phyloP scores from a whole-genome alignment of 2,888 invertebrate species.

The Pegoplata infirma region DNA sequence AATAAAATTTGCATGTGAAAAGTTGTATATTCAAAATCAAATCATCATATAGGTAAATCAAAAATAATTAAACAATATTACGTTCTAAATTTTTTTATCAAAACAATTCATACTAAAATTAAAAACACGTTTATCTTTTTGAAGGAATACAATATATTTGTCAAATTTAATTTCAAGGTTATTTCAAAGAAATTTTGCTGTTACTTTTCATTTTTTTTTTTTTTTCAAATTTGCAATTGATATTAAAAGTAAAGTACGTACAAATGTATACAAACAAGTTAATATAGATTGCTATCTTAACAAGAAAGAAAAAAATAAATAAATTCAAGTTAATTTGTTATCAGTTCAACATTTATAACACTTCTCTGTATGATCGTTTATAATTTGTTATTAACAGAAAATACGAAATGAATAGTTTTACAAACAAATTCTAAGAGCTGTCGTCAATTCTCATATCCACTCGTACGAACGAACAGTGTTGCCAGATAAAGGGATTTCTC shows the following conservation, averaged over 20 bases:
- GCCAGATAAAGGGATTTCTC: no score
- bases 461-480: no score
- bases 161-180: conserved; percentile 6
- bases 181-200: conserved; percentile 14
- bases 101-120: no score
- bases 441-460: no score
- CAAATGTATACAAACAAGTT: neutral
- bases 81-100: neutral
- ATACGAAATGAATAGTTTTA: neutral
- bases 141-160: neutral
- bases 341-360: conserved; percentile 16
- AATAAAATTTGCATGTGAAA: neutral
- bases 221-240: neutral
- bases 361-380: neutral
- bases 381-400: neutral
- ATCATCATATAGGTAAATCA: neutral
- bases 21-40: neutral
- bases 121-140: neutral
- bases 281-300: conserved; percentile 16
- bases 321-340: neutral
- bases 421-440: neutral
- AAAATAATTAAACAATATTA: neutral
- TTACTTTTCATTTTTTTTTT: no score
- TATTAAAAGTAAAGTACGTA: neutral
- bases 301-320: neutral